These are phyloP conservation scores for Brachypodius melanocephalos DNA, from an alignment of 2,113 vertebrate genomes.

Conservation along the genomic window DNA sequence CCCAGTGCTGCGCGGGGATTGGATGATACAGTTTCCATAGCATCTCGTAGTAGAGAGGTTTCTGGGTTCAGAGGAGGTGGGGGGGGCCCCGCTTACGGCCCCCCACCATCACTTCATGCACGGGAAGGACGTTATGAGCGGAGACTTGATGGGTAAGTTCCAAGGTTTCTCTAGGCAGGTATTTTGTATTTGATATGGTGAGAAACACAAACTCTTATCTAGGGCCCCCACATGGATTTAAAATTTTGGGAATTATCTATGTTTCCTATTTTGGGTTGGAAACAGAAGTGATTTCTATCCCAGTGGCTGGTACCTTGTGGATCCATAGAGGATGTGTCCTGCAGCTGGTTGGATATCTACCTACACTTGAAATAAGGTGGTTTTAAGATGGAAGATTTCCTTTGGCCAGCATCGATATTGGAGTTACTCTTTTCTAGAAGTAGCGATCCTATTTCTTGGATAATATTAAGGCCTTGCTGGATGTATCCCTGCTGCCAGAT, in stretches of 20 bases:
- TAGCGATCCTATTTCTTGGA: conserved; percentile 74
- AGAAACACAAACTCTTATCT: conserved; percentile 84
- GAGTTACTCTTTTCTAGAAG: conserved; percentile 78
- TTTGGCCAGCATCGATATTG: conserved; percentile 72
- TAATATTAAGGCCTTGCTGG: conserved; percentile 83
- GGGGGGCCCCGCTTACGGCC: conserved; percentile 93
- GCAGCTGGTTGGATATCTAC: conserved; percentile 80
- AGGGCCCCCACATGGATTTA: conserved; percentile 86
- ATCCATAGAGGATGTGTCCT: conserved; percentile 79
- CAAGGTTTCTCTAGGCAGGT: conserved; percentile 88
- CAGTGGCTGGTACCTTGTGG: conserved; percentile 79
- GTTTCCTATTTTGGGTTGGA: conserved; percentile 85
- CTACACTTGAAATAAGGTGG: conserved; percentile 71
- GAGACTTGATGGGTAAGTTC: conserved; percentile 90
- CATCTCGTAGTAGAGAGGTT: conserved; percentile 97
- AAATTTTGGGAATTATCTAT: conserved; percentile 83
- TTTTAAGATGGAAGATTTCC: conserved; percentile 75
- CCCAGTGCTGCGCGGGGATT: conserved; percentile 95
- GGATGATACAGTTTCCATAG: conserved; percentile 97
- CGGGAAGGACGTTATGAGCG: conserved; percentile 99
- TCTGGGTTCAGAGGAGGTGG: conserved; percentile 98
- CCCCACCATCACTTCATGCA: conserved; percentile 96
- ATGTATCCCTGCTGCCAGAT: conserved; percentile 81
- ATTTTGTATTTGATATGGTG: conserved; percentile 87
- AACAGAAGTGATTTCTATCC: conserved; percentile 80